Conservation (phyloP, 2,797 vertebrate species). For the Champsocephalus gunnari region DNA sequence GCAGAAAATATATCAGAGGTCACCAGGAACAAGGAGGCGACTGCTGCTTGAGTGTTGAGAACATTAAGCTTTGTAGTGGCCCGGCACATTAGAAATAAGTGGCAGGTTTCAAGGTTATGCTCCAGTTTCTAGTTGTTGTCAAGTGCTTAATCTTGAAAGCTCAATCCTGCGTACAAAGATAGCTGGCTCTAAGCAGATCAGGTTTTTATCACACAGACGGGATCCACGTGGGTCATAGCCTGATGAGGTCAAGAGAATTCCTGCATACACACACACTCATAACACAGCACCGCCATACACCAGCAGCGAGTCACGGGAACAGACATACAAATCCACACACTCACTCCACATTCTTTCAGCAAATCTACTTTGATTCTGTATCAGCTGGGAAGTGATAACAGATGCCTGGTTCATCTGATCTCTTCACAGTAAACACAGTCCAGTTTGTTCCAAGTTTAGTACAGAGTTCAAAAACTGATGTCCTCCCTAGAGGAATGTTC, state of each 20-base stretch:
- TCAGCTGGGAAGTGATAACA: conserved; percentile 74
- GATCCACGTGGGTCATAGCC: conserved; percentile 47
- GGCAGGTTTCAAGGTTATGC: conserved; percentile 39
- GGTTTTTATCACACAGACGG: conserved; percentile 39
- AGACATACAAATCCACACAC: conserved; percentile 15
- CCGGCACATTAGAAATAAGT: conserved; percentile 31
- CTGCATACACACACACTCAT: conserved; percentile 16
- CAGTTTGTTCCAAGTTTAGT: conserved; percentile 64
- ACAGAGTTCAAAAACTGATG: conserved; percentile 57
- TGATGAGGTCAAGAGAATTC: conserved; percentile 42
- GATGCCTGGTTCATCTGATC: conserved; percentile 71
- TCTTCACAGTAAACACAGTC: conserved; percentile 62
- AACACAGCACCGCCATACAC: conserved; percentile 23
- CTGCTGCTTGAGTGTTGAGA: conserved; percentile 31
- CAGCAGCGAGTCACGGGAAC: conserved; percentile 34
- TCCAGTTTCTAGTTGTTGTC: conserved; percentile 17
- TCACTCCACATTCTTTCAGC: conserved; percentile 40
- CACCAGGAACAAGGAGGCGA: conserved; percentile 56
- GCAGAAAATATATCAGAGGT: conserved; percentile 69
- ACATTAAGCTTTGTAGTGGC: conserved; percentile 40
- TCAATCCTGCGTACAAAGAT: conserved; percentile 32
- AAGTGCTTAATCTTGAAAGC: conserved; percentile 43
- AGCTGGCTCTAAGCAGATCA: conserved; percentile 32
- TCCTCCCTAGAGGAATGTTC: conserved; percentile 69
- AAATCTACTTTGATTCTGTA: conserved; percentile 57